Evolutionary conservation across 2,797 vertebrate species (phyloP), one percentile per base, ranked within the genome.

Genomic region (Sebastes jordani): DNA sequence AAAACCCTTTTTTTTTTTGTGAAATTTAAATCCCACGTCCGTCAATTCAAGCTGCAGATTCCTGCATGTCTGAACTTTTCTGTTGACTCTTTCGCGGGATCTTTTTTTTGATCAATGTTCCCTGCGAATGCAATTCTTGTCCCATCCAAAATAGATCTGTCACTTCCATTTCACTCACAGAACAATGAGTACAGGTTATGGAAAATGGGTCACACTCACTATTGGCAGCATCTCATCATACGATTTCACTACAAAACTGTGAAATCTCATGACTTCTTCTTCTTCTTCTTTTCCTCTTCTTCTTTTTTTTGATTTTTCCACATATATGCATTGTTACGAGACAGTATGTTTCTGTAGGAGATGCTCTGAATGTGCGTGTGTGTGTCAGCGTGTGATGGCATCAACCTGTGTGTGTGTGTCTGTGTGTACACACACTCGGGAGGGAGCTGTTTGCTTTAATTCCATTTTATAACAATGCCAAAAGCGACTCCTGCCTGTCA

Each of bases 381-480:
- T 62, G 20, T 81, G 49, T 77, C n/a, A 49, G 61, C 4, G 4
- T 83, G 49, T 75, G 71, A 67, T 73, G 76, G 59, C 65, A 67
- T 79, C 72, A 79, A 69, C 66, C 65, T 68, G 42, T 71, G 54
- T 20, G 20, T 38, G 36, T 55, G 22, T 22, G 20, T 36, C 13
- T 63, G 60, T 78, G 62, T 73, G 34, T 58, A 20, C 3, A 38
- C 62, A 67, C 60, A 66, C 80, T 71, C 4, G 16, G 68, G 79
- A 80, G 74, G 70, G 59, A 76, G 81, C 80, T 72, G 79, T 88
- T 93, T 93, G 78, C 89, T 93, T 93, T 91, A 90, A 92, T 92
- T 92, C 83, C 78, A 81, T 89, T 92, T 88, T 86, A 93, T 92
- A 93, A 94, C 90, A 93, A 92, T 85, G 92, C 93, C 90, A 88